These are phyloP conservation scores for Bacillus rossius DNA, from an alignment of 1,140 invertebrate species.

Conservation along the genomic window DNA sequence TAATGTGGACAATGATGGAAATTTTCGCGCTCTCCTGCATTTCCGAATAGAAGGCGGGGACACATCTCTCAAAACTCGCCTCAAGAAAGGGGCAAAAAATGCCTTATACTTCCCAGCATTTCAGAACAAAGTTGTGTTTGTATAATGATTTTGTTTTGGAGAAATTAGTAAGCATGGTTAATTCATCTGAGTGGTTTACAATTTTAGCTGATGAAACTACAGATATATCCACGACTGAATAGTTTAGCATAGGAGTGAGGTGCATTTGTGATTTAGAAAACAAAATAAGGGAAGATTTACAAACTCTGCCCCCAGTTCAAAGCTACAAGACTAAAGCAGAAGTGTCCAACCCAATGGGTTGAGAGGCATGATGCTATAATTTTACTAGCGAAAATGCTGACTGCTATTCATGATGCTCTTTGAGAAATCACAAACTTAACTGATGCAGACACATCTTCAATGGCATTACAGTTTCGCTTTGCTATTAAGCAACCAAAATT, in stretches of 20 bases:
- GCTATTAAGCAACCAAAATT: constrained; percentile 5
- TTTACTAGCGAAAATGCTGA: constrained; percentile 11
- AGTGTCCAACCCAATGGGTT: constrained; percentile 20
- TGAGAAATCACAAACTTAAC: neutral
- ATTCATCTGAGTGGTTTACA: constrained; percentile 15
- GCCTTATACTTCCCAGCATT: constrained; percentile 18
- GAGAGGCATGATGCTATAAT: constrained; percentile 21
- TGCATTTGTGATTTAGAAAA: constrained; percentile 5
- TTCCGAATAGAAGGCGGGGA: constrained; percentile 21
- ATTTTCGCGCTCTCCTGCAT: constrained; percentile 23
- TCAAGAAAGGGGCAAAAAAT: constrained; percentile 4
- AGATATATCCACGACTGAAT: constrained; percentile 18
- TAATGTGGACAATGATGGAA: constrained; percentile 22
- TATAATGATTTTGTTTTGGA: constrained; percentile 17
- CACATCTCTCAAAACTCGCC: constrained; percentile 12
- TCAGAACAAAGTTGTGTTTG: constrained; percentile 22
- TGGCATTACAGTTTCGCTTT: neutral
- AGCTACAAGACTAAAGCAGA: too few species aligned
- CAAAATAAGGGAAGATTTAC: constrained; percentile 15
- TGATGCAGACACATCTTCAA: constrained; percentile 6
- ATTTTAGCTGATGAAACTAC: constrained; percentile 24
- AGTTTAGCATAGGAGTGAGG: constrained; percentile 21
- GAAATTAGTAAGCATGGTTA: constrained; percentile 18
- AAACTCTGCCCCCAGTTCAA: constrained; percentile 8
- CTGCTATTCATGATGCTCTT: constrained; percentile 9